phyloP scores from a whole-genome alignment of 2,888 invertebrate genomes.

The Drosophila atripex region DNA sequence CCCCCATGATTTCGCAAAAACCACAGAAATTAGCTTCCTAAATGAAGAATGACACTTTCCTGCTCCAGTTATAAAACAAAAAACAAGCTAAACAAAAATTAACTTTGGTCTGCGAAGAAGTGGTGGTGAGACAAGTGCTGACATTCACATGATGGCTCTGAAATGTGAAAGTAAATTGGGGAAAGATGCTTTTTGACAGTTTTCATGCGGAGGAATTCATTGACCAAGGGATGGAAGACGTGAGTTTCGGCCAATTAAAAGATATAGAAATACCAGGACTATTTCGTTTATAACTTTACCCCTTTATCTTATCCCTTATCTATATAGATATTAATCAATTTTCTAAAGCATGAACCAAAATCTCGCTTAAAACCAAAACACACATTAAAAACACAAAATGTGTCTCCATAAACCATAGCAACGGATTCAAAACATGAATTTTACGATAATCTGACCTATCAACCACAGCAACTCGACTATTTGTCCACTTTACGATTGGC shows the following conservation, averaged over 20 bases:
- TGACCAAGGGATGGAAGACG: background rate
- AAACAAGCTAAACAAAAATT: slow-evolving; percentile 46
- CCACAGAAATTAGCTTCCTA: slow-evolving; percentile 59
- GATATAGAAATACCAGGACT: too few species aligned
- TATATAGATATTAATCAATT: slow-evolving; percentile 27
- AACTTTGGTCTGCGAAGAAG: slow-evolving; percentile 19
- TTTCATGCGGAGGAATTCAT: slow-evolving; percentile 2
- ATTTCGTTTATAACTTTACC: background rate
- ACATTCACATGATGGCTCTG: slow-evolving; percentile 57
- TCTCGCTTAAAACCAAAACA: slow-evolving; percentile 41
- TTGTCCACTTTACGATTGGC: slow-evolving; percentile 61
- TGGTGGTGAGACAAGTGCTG: slow-evolving; percentile 48
- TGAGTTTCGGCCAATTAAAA: background rate
- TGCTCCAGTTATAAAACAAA: slow-evolving; percentile 29
- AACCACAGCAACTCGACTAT: slow-evolving; percentile 28
- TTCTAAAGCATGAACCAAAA: slow-evolving; percentile 43
- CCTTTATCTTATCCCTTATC: background rate
- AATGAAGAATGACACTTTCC: slow-evolving; percentile 71
- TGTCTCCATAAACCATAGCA: slow-evolving; percentile 50
- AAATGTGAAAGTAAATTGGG: slow-evolving; percentile 61
- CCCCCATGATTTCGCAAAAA: slow-evolving; percentile 31
- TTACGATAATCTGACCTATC: slow-evolving; percentile 38
- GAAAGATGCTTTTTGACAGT: slow-evolving; percentile 35
- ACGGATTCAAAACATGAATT: slow-evolving; percentile 46
- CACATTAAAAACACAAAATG: slow-evolving; percentile 11